Evolutionary conservation across 2,113 vertebrate genomes (phyloP).

Genomic region (Aphyosemion australe): DNA sequence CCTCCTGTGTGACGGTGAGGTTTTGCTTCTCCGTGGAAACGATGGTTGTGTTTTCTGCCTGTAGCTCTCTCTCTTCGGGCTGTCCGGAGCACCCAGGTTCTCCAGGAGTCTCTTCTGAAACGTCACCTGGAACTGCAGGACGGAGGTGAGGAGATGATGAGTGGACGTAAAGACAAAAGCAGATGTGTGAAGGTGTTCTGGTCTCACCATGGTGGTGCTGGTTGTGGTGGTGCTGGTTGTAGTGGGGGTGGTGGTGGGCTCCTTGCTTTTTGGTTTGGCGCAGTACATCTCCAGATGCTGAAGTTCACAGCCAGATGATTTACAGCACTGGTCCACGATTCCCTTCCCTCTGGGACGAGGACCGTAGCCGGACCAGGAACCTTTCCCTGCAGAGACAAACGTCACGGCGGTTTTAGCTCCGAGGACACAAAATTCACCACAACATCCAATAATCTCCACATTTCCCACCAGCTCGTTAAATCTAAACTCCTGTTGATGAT

Average conservation of each 20-base stretch:
- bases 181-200: not conserved
- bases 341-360: constrained; percentile 63
- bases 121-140: constrained; percentile 40
- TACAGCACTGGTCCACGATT: constrained; percentile 69
- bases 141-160: constrained; percentile 3
- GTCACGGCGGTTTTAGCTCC: not conserved
- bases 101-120: constrained; percentile 48
- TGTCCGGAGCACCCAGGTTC: constrained; percentile 35
- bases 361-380: constrained; percentile 62
- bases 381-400: constrained; percentile 47
- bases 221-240: constrained; percentile 9
- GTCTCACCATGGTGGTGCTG: constrained; percentile 13
- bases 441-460: no score
- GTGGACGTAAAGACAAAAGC: not conserved
- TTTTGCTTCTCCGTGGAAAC: constrained; percentile 15
- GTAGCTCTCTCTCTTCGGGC: constrained; percentile 30
- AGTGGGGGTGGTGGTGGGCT: constrained; percentile 15
- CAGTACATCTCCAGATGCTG: constrained; percentile 69
- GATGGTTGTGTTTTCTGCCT: constrained; percentile 41
- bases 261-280: constrained; percentile 54
- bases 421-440: no score
- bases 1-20: constrained; percentile 8
- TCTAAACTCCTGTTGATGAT: no score
- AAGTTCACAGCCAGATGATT: constrained; percentile 61
- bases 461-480: no score